Percentiles rank a stretch among this genome's conserved stretches.
phyloP scores from a whole-genome alignment of 2,113 vertebrate species.

The Varanus komodoensis region DNA sequence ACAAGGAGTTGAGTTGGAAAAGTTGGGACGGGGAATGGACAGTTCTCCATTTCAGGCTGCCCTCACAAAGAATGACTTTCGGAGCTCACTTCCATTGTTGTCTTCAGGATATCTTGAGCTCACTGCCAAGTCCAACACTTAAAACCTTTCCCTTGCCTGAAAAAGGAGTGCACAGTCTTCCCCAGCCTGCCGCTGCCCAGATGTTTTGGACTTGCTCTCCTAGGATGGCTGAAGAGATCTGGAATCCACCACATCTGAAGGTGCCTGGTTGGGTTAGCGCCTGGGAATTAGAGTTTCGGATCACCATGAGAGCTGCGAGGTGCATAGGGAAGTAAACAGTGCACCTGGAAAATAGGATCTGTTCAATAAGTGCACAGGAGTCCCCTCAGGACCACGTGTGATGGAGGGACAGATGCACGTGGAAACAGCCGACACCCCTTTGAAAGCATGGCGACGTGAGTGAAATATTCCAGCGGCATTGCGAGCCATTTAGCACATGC shows the following conservation, averaged over 20 bases:
- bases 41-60: neutral
- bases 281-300: neutral
- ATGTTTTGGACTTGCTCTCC: too few species aligned
- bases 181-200: too few species aligned
- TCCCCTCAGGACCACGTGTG: neutral
- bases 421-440: neutral
- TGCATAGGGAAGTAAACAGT: neutral
- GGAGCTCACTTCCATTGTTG: neutral
- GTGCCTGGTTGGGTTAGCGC: too few species aligned
- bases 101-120: neutral
- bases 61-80: neutral
- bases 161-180: neutral
- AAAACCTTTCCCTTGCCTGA: neutral
- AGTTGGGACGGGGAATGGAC: neutral
- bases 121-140: neutral
- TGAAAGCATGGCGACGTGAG: neutral
- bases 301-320: neutral
- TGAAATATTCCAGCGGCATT: neutral
- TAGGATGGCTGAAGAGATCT: too few species aligned
- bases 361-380: neutral
- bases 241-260: too few species aligned
- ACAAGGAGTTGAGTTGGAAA: too few species aligned
- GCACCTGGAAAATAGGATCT: neutral
- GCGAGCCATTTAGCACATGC: neutral
- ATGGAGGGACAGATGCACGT: neutral